Base-by-base conservation (phyloP, 2,888 invertebrate species). In the Tinea semifulvella region DNA sequence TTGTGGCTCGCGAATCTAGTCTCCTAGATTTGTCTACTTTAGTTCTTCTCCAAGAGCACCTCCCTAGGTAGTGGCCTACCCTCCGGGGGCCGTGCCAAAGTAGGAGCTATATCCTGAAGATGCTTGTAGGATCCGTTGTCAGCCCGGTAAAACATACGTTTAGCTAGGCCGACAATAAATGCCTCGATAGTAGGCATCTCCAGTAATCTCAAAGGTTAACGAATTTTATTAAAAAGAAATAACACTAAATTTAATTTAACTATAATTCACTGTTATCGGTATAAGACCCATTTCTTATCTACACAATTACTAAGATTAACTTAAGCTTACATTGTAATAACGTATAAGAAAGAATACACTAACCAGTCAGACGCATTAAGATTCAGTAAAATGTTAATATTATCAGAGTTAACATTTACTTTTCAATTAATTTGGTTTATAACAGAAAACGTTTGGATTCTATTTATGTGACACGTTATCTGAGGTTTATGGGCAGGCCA, bases 281-380 rank as follows among this genome's bases (percentile, higher is more conserved):
- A 44, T 49, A 53, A 61, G 60, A 61, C 64, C 60, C 56, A 48
- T 46, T 48, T 50, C 57, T 65, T 71, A 73, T 72, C 68, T 61
- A 56, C 56, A 53, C 63, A 66, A 70, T 70, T 71, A 66, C 62
- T 62, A 61, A 58, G 65, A 67, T 19, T 65, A 62, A 67, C 60
- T 64, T 58, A 58, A 63, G 61, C 61, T 61, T 60, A 63, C 61
- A 57, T 58, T 58, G 58, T 61, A 60, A 61, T 55, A 57, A 52
- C 49, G 49, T 52, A 47, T 52, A 53, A 52, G 46, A 52, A 56
- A 56, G 53, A 56, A 60, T 53, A 55, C 51, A 51, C 50, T 50
- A 55, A 57, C 60, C 59, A 56, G 58, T 57, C 50, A 35, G 43
- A 52, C 53, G 57, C 59, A 56, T 63, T 57, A 61, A 61, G 56